These are phyloP conservation scores for Sarcophilus harrisii DNA, from an alignment of 2,797 vertebrate genomes.

Conservation along the genomic window DNA sequence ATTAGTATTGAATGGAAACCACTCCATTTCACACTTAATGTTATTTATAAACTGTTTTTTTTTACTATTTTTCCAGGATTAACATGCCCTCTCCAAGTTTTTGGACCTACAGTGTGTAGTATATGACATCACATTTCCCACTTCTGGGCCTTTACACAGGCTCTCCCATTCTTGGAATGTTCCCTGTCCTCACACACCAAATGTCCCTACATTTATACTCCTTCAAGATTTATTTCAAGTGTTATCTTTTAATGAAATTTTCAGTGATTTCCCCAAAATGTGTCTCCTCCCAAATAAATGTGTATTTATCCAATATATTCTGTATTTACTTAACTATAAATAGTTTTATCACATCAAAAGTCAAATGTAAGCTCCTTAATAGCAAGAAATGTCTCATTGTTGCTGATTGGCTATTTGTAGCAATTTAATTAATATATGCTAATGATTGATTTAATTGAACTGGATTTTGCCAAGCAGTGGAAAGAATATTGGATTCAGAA, in stretches of 20 bases:
- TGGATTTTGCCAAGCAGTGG: background rate
- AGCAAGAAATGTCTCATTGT: background rate
- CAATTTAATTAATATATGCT: background rate
- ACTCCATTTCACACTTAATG: background rate
- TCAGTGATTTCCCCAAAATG: background rate
- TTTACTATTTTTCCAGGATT: background rate
- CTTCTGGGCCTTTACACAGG: background rate
- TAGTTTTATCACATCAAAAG: background rate
- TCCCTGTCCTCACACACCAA: background rate
- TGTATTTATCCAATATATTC: background rate
- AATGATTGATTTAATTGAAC: background rate
- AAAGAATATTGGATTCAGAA: background rate
- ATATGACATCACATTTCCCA: background rate
- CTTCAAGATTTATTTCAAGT: background rate
- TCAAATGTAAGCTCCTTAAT: background rate
- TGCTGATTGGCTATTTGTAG: background rate
- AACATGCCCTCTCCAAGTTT: background rate
- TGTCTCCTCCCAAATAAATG: background rate
- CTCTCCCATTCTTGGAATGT: background rate
- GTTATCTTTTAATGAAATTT: background rate
- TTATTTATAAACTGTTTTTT: background rate
- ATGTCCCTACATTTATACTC: accelerated
- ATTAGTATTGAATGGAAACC: background rate
- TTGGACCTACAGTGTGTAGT: background rate
- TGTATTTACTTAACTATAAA: background rate